These are phyloP conservation scores for Gymnoscopelus braueri DNA, from an alignment of 2,797 vertebrate species.

Conservation along the genomic window DNA sequence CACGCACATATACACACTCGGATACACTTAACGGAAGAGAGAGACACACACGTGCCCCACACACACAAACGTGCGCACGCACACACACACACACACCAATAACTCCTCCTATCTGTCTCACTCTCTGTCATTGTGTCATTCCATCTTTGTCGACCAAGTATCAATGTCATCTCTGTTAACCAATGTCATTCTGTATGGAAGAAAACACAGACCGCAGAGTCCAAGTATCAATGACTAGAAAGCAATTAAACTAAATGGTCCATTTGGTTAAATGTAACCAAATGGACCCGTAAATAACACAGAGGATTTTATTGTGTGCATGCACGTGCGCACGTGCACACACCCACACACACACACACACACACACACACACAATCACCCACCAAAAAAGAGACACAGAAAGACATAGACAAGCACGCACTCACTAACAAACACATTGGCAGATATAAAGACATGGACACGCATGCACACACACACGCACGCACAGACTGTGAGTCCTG, in stretches of 20 bases:
- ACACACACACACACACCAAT: not conserved
- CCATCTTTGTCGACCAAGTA: conserved; percentile 42
- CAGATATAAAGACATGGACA: conserved; percentile 7
- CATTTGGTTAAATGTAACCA: no score
- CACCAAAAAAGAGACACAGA: not conserved
- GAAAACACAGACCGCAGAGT: conserved; percentile 52
- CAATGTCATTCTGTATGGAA: conserved; percentile 59
- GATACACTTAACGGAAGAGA: not conserved
- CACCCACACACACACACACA: conserved; percentile 30
- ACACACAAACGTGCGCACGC: not conserved
- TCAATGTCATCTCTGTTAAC: conserved; percentile 47
- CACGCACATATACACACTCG: conserved; percentile 28
- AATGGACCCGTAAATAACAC: no score
- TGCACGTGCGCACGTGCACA: not conserved
- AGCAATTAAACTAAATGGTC: conserved; percentile 32
- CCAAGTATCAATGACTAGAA: conserved; percentile 66
- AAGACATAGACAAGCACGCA: conserved; percentile 25
- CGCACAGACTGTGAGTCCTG: conserved; percentile 48
- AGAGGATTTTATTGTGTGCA: no score
- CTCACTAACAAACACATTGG: conserved; percentile 10
- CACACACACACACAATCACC: conserved; percentile 14
- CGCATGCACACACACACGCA: conserved; percentile 9
- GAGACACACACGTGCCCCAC: not conserved
- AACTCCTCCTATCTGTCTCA: conserved; percentile 37
- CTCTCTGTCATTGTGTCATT: conserved; percentile 49